Percentiles rank a stretch among this genome's conserved stretches.
phyloP scores from a whole-genome alignment of 2,797 vertebrate genomes.

The Todus mexicanus region DNA sequence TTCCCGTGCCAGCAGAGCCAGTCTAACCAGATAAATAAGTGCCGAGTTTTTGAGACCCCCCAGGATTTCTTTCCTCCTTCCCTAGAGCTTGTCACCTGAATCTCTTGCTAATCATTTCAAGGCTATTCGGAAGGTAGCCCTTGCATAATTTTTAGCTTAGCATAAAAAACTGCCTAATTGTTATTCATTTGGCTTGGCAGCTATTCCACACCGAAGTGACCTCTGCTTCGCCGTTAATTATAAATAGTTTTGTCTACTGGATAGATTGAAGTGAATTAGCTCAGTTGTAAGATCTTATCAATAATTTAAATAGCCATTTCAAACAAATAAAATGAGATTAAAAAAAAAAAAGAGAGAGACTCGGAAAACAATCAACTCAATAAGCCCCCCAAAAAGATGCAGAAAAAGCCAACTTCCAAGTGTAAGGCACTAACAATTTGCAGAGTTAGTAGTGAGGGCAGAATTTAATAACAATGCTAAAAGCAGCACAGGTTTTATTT shows the following conservation, averaged over 20 bases:
- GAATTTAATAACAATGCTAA: not conserved
- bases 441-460: not conserved
- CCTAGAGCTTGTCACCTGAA: not conserved
- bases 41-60: not conserved
- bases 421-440: not conserved
- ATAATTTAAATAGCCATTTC: constrained; percentile 67
- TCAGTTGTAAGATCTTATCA: constrained; percentile 66
- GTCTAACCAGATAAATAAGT: not conserved
- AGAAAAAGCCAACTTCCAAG: not conserved
- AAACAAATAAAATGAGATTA: constrained; percentile 22
- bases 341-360: not conserved
- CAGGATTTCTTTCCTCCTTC: not conserved
- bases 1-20: not conserved
- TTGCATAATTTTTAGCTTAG: constrained; percentile 41
- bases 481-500: not conserved
- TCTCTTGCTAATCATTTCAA: constrained; percentile 33
- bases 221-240: constrained; percentile 74
- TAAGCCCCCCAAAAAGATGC: too few relatives aligned
- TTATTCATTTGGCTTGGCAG: constrained; percentile 36
- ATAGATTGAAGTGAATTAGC: constrained; percentile 69
- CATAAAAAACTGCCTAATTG: constrained; percentile 40
- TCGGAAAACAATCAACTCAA: not conserved
- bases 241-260: constrained; percentile 68
- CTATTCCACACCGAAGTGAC: constrained; percentile 36
- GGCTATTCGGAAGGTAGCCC: not conserved